Evolutionary conservation across 2,888 invertebrate species (phyloP).

Genomic region (Drosophila maculinotata): DNA sequence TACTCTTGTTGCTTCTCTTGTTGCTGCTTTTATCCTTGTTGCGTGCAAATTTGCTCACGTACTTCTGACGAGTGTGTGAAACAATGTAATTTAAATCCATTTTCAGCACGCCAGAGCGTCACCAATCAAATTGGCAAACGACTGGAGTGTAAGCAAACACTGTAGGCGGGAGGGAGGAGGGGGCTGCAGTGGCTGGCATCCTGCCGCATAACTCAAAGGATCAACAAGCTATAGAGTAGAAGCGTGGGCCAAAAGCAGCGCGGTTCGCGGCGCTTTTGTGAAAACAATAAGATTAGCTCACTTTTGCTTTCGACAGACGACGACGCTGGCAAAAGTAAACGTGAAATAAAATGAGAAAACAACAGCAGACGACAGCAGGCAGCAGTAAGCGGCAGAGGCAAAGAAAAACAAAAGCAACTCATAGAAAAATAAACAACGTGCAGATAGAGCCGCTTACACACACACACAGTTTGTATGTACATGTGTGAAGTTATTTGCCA

Average conservation of each 20-base stretch:
- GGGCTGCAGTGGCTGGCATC: conserved; percentile 22
- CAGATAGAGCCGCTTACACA: conserved; percentile 38
- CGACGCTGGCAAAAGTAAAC: conserved; percentile 60
- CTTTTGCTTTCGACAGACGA: conserved; percentile 61
- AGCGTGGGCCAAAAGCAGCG: conserved; percentile 29
- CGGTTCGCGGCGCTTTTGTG: conserved; percentile 60
- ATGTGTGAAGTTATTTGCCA: conserved; percentile 68
- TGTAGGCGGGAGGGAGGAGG: neutral
- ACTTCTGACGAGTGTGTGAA: conserved; percentile 62
- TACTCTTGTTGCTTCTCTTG: conserved; percentile 2
- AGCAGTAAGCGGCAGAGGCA: conserved; percentile 21
- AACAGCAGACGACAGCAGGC: conserved; percentile 27
- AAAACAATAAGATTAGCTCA: conserved; percentile 81
- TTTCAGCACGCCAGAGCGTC: conserved; percentile 77
- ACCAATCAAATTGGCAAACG: conserved; percentile 80
- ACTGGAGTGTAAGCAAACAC: conserved; percentile 69
- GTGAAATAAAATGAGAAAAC: conserved; percentile 75
- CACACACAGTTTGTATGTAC: conserved; percentile 4
- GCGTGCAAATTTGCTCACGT: conserved; percentile 63
- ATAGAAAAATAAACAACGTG: conserved; percentile 76
- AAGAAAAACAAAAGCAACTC: conserved; percentile 73
- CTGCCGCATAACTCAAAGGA: conserved; percentile 77
- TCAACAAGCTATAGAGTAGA: conserved; percentile 59
- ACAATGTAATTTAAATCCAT: conserved; percentile 84
- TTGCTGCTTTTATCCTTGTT: conserved; percentile 29